Base-by-base conservation (phyloP, 2,888 invertebrate genomes). In the Conus canariensis region DNA sequence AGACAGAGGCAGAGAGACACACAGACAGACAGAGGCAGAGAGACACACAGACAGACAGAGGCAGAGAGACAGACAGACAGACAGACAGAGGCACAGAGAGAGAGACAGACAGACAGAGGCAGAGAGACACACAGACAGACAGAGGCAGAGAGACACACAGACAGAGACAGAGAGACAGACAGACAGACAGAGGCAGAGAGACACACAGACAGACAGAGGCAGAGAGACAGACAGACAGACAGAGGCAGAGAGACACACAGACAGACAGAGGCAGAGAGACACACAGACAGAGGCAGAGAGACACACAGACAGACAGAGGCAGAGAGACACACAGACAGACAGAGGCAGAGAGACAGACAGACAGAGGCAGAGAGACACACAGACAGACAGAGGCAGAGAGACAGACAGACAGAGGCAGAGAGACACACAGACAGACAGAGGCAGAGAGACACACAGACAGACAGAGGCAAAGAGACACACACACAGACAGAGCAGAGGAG, bases 31-130 rank as follows among this genome's bases (percentile, higher is more conserved):
- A 70, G 0, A 22, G 19, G 22, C 85, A n/a, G n/a, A 85, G 19
- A 85, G 59, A 85, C 59, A 85, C 6, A 8, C 45, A 45, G 45
- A 45, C 45, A 45, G n/a, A n/a, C n/a, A n/a, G n/a, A n/a, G n/a
- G n/a, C n/a, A n/a, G n/a, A 0, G 30, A 30, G 30, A 30, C 2
- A 2, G 2, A 30, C 30, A 0, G 30, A 30, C 30, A 30, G 2
- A 30, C 30, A 30, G 30, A 2, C 2, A 0, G 30, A 2, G 30
- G 30, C 1, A 2, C 30, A 2, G 30, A 2, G 30, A 2, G 30
- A 2, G 30, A 2, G 30, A 2, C 1, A 2, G 30, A 2, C 1
- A 2, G 30, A 2, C 1, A 2, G 2, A 2, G 30, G 2, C 0
- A 2, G 30, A 30, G 2, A 2, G 30, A 2, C n/a, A n/a, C n/a